Base-by-base conservation (phyloP, 2,797 vertebrate genomes). In the Echeneis naucrates region DNA sequence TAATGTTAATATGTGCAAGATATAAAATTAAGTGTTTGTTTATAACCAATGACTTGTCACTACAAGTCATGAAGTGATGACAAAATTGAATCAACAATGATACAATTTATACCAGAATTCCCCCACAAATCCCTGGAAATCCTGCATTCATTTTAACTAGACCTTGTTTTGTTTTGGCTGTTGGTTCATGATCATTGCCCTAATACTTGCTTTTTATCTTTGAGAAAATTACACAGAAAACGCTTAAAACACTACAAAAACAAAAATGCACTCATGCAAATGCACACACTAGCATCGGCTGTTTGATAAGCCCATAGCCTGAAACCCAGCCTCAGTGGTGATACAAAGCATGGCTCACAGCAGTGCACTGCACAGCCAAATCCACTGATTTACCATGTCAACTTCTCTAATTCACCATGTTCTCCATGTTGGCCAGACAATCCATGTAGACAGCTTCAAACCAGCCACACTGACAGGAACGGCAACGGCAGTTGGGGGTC, bases 371-470 rank as follows among this genome's bases (percentile, higher is more conserved):
- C 77, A 45, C 68, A 87, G 91, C 92, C 89, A 92, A 84, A 68
- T 90, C 70, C 68, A 84, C 88, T 92, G 91, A 93, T 93, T 89
- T 90, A 91, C 88, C 91, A 91, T 93, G 91, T 93, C 92, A 92
- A 89, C 92, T 90, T 84, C 90, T 86, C 92, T 93, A 91, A 93
- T 93, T 92, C 92, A 87, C 88, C 89, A 88, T 93, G 92, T 92
- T 91, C 87, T 80, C 87, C 81, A 80, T 86, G 89, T 91, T 93
- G 91, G 92, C 91, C 87, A 92, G 90, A 92, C 89, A 89, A 89
- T 92, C 88, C 81, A 82, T 87, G 90, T 79, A 89, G 90, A 91
- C 92, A 88, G 91, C 89, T 90, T 90, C 84, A 86, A 90, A 90
- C 85, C 89, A 91, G 79, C 86, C 71, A 69, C 87, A 80, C 70